Percentiles rank a stretch among this genome's conserved stretches.
These are phyloP conservation scores for Schrankia costaestrigalis DNA, from an alignment of 2,888 invertebrate genomes.

Conservation along the genomic window DNA sequence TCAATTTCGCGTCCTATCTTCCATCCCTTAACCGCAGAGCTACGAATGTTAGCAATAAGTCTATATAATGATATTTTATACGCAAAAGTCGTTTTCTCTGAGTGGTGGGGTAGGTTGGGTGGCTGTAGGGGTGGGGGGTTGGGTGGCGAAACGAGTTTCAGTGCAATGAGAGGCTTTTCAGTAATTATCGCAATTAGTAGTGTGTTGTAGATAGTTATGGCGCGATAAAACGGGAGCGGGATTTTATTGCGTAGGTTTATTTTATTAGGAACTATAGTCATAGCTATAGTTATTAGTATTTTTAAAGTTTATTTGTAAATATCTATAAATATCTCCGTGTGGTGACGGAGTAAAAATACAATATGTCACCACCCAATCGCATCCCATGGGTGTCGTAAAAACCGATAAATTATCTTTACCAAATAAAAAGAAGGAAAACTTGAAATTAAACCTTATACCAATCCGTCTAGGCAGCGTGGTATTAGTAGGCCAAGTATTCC, in stretches of 20 bases:
- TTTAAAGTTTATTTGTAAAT: too few relatives aligned
- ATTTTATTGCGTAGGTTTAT: neutral
- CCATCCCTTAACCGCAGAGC: constrained; percentile 11
- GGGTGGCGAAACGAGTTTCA: constrained; percentile 13
- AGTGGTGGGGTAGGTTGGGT: neutral
- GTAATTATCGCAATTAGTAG: constrained; percentile 62
- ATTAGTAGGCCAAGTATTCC: too few relatives aligned
- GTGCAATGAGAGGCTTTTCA: constrained; percentile 54
- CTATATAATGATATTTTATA: constrained; percentile 30
- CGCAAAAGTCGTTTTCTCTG: constrained; percentile 8
- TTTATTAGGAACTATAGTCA: neutral
- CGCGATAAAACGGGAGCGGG: constrained; percentile 7
- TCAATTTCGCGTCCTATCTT: constrained; percentile 8
- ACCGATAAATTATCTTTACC: too few relatives aligned
- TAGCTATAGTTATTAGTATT: too few relatives aligned
- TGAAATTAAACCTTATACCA: too few relatives aligned
- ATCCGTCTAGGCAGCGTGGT: too few relatives aligned
- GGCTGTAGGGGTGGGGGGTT: neutral
- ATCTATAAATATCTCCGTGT: too few relatives aligned
- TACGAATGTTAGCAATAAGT: constrained; percentile 19
- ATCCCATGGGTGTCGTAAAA: too few relatives aligned
- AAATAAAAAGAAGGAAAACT: too few relatives aligned
- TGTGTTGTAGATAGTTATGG: constrained; percentile 20
- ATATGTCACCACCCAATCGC: too few relatives aligned
- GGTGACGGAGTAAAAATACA: too few relatives aligned